phyloP scores from a whole-genome alignment of 2,888 invertebrate species.

The Oligia latruncula region DNA sequence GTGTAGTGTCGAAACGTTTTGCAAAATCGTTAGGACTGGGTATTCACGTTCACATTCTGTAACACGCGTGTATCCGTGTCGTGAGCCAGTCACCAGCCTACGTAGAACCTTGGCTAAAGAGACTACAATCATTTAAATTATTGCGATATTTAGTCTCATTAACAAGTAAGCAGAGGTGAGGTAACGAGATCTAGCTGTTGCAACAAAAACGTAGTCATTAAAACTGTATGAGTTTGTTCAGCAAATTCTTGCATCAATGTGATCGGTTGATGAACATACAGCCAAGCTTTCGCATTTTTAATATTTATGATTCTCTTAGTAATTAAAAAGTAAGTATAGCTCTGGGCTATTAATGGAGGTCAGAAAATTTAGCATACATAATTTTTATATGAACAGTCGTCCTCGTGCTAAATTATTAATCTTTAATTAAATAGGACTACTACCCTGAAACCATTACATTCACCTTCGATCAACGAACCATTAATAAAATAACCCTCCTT shows the following conservation, averaged over 20 bases:
- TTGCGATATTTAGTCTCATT: constrained; percentile 33
- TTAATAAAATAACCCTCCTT: neutral
- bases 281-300: neutral
- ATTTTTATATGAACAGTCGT: constrained; percentile 25
- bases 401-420: constrained; percentile 30
- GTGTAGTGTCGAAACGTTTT: constrained; percentile 59
- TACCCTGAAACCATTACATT: constrained; percentile 28
- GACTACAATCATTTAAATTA: constrained; percentile 29
- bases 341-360: constrained; percentile 26
- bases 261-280: neutral
- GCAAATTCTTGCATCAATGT: neutral
- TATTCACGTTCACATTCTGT: constrained; percentile 65
- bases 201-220: neutral
- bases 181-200: neutral
- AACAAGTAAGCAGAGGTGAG: constrained; percentile 13
- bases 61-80: constrained; percentile 54
- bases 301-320: neutral
- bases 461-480: constrained; percentile 22
- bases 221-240: too few species aligned
- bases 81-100: constrained; percentile 49
- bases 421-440: constrained; percentile 18
- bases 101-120: constrained; percentile 53
- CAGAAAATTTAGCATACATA: constrained; percentile 33
- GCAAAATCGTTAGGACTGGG: constrained; percentile 59
- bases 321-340: constrained; percentile 23